Evolutionary conservation across 2,113 vertebrate genomes (phyloP), one percentile per base, ranked within the genome.

Genomic region (Pica pica): DNA sequence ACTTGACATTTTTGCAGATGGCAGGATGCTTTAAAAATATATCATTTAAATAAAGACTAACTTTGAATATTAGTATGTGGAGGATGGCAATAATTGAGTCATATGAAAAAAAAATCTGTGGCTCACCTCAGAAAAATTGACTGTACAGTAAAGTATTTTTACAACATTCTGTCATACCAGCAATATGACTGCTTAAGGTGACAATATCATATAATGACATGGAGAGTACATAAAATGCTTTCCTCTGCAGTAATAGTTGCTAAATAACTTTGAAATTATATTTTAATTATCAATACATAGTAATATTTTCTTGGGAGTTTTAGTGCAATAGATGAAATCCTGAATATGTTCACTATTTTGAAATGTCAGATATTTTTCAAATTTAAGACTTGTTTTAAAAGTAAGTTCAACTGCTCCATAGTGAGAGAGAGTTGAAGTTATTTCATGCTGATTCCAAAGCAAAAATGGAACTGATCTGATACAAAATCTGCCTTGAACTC

Each of bases 1-100:
- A 93, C 89, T 93, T 97, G 94, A 95, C 93, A 96, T 97, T 96
- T 95, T 93, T 97, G 70, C 95, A 97, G 94, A 96, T 95, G 95
- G 94, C 84, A 95, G 84, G 89, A 82, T 92, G 61, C 47, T 95
- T 88, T 94, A 97, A 95, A 96, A 96, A 89, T 78, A 79, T 10
- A 64, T 76, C 28, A 87, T 85, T 96, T 95, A 95, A 96, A 95
- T 97, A 87, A 87, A 94, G 82, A 91, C 56, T 87, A 95, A 82
- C 84, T 65, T 87, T 69, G 91, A 89, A 65, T 96, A 97, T 95
- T 96, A 95, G 83, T 92, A 68, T 89, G 81, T 82, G 94, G 84
- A 64, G 81, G 87, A 91, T 85, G 91, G 81, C 81, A 94, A 82
- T 95, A 94, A 89, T 93, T 87, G 89, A 96, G 81, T 95, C 93